Evolutionary conservation across 2,797 vertebrate species (phyloP).

Genomic region (Epinephelus awoara): DNA sequence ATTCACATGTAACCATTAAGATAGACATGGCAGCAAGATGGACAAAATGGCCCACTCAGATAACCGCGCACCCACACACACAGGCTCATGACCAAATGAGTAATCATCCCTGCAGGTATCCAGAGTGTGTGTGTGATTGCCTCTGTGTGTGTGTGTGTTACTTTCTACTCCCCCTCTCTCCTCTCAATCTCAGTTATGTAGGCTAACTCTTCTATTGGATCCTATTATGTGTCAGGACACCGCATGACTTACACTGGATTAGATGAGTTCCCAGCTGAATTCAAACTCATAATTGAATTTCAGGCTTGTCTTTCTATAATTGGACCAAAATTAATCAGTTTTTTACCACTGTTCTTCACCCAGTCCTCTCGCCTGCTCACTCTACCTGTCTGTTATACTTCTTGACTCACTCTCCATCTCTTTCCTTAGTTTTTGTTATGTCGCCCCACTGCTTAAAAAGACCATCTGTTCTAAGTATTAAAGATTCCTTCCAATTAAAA

Average conservation of each 20-base stretch:
- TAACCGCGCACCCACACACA: slow-evolving; percentile 53
- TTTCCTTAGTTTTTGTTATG: neutral
- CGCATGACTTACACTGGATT: slow-evolving; percentile 65
- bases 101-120: slow-evolving; percentile 75
- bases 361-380: neutral
- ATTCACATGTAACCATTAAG: slow-evolving; percentile 23
- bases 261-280: slow-evolving; percentile 67
- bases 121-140: slow-evolving; percentile 11
- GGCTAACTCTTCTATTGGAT: slow-evolving; percentile 63
- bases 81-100: slow-evolving; percentile 67
- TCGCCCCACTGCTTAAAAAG: neutral
- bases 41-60: slow-evolving; percentile 57
- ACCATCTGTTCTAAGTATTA: too few species aligned
- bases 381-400: slow-evolving; percentile 9
- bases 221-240: slow-evolving; percentile 65
- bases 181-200: slow-evolving; percentile 61
- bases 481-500: too few species aligned
- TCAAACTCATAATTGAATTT: slow-evolving; percentile 73
- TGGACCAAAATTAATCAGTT: slow-evolving; percentile 59
- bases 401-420: neutral
- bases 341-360: slow-evolving; percentile 28
- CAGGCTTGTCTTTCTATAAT: slow-evolving; percentile 62
- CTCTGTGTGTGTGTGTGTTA: slow-evolving; percentile 23
- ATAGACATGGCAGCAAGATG: slow-evolving; percentile 43
- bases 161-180: slow-evolving; percentile 50